Evolutionary conservation across 1,140 invertebrate species (phyloP).

Genomic region (Sitobion miscanthi): DNA sequence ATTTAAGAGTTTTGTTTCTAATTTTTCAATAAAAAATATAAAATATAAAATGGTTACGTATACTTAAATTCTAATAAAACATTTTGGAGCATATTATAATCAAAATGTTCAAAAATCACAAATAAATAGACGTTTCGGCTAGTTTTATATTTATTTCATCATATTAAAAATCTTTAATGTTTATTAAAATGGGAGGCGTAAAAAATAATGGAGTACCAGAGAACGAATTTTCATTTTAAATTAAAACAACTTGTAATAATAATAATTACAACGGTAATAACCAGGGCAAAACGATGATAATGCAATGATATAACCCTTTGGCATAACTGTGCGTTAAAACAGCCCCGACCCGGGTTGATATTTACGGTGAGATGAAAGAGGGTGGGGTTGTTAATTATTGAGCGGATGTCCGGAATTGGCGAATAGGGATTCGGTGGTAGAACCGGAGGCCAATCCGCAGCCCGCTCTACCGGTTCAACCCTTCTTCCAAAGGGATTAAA

Average conservation of each 20-base stretch:
- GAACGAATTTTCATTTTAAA: conserved; percentile 54
- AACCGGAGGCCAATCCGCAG: conserved; percentile 45
- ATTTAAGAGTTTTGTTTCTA: not conserved
- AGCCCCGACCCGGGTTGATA: conserved; percentile 20
- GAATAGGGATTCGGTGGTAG: conserved; percentile 38
- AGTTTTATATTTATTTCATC: not conserved
- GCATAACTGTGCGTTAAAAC: conserved; percentile 53
- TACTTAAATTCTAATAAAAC: not conserved
- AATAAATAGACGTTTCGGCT: not conserved
- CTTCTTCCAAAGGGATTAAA: conserved; percentile 49
- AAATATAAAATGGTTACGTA: not conserved
- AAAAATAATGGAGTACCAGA: conserved; percentile 44
- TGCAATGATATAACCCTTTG: conserved; percentile 53
- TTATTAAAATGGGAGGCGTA: conserved; percentile 31
- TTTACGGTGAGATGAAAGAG: not conserved
- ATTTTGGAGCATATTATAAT: not conserved
- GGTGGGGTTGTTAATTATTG: conserved; percentile 52
- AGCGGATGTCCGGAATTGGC: conserved; percentile 54
- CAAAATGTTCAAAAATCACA: not conserved
- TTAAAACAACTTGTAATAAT: conserved; percentile 56
- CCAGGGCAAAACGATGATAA: conserved; percentile 54
- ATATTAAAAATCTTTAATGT: not conserved
- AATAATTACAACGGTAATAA: conserved; percentile 55
- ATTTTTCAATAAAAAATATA: not conserved
- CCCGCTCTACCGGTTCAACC: conserved; percentile 48